phyloP scores from a whole-genome alignment of 2,888 invertebrate species.

The Tanypteryx hageni region DNA sequence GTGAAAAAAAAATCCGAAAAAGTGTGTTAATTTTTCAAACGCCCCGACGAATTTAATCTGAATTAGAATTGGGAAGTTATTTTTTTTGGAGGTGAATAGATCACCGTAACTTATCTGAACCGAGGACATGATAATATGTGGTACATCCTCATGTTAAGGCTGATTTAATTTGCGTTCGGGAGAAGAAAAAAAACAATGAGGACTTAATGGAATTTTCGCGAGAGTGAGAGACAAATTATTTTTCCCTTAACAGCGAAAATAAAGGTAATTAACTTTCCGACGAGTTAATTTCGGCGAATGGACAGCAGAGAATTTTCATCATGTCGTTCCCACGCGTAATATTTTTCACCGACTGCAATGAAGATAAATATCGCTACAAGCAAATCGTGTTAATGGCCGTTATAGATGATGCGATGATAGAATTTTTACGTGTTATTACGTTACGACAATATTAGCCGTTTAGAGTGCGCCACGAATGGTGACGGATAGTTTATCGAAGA shows the following conservation, averaged over 20 bases:
- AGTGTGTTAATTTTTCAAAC: not conserved
- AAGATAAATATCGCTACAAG: constrained; percentile 4
- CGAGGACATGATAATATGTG: not conserved
- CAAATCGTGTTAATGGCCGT: not conserved
- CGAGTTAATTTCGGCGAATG: constrained; percentile 24
- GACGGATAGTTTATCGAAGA: too few species aligned
- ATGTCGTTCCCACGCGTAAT: not conserved
- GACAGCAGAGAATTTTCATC: constrained; percentile 14
- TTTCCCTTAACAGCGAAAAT: constrained; percentile 20
- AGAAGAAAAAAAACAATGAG: not conserved
- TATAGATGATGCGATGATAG: not conserved
- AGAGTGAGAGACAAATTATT: not conserved
- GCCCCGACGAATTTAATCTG: not conserved
- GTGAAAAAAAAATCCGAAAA: not conserved
- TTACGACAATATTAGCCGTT: too few species aligned
- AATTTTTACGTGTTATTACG: too few species aligned
- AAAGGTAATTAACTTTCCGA: constrained; percentile 10
- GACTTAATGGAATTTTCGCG: not conserved
- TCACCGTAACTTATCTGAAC: not conserved
- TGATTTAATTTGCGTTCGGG: not conserved
- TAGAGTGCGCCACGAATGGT: too few species aligned
- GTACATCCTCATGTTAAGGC: not conserved
- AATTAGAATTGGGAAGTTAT: not conserved
- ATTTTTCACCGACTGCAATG: not conserved
- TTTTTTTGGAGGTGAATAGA: too few species aligned